These are phyloP conservation scores for Drosophila eugracilis DNA, from an alignment of 1,140 invertebrate genomes.

Conservation along the genomic window DNA sequence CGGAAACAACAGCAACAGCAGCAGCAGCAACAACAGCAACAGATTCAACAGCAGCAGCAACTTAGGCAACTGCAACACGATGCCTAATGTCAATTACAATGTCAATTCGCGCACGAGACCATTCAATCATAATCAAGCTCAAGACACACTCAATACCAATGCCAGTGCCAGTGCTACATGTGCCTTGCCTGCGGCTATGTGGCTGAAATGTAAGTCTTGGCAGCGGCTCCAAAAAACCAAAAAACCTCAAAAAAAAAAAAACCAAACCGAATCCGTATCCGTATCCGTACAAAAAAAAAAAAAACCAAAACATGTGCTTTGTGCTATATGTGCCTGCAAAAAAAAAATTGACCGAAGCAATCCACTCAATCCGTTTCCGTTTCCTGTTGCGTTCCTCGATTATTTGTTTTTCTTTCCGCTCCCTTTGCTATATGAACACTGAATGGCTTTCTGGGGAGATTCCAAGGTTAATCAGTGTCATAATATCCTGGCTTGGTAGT, in stretches of 20 bases:
- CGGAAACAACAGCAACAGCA: not conserved
- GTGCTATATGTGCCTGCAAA: conserved; percentile 43
- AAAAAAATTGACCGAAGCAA: conserved; percentile 5
- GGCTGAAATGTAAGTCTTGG: conserved; percentile 84
- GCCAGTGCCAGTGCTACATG: conserved; percentile 68
- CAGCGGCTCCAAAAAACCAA: conserved; percentile 60
- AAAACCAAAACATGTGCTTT: conserved; percentile 37
- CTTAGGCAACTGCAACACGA: conserved; percentile 53
- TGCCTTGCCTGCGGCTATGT: conserved; percentile 72
- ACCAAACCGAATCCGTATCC: conserved; percentile 20
- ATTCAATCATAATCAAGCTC: conserved; percentile 79
- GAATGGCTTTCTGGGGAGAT: not conserved
- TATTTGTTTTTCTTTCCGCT: conserved; percentile 11
- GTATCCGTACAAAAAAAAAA: conserved; percentile 8
- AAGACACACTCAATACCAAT: conserved; percentile 76
- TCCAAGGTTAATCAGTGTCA: conserved; percentile 30
- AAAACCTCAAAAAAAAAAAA: not conserved
- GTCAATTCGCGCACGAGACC: conserved; percentile 74
- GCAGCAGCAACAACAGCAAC: conserved; percentile 7
- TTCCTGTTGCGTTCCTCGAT: conserved; percentile 49
- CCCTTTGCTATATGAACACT: conserved; percentile 19
- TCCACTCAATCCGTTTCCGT: conserved; percentile 21
- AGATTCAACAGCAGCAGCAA: conserved; percentile 17
- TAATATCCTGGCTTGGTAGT: conserved; percentile 30
- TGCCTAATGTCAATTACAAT: conserved; percentile 74